Base-by-base conservation (phyloP, 2,113 vertebrate genomes). In the Cavia aperea region DNA sequence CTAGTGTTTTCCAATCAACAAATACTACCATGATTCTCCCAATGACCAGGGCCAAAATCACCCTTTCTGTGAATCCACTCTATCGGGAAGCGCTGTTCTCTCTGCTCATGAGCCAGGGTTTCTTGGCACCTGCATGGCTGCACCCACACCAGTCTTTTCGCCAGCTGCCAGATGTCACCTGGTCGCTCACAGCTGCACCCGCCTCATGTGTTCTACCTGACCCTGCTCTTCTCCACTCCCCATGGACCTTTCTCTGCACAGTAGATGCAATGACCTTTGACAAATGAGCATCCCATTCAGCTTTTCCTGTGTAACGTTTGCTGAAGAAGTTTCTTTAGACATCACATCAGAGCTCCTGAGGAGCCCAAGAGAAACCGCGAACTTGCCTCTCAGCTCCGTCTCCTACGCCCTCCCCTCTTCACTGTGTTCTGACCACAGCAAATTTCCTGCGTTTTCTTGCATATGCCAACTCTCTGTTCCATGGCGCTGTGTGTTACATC, bases 1-100 rank as follows among this genome's bases (percentile, higher is more conserved):
- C 19, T 82, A 13, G 46, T 60, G 72, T 51, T 92, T 95, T n/a
- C n/a, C 81, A 82, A 79, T 77, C 54, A 83, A 65, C 70, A 33
- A 78, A 23, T 31, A 24, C 3, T 75, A 33, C 18, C 29, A 3
- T 83, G 2, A 49, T 68, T 54, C 21, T 51, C 33, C 23, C 3
- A 43, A 10, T 46, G 46, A 39, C 26, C 63, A 46, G 43, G 15
- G 33, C 12, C 51, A 13, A 36, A 82, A 75, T 7, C 5, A 18
- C 78, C 16, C 49, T 21, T 51, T 81, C 90, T 73, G 5, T 77
- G 49, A 82, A 72, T 72, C 13, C 9, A 78, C n/a, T 62, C 23
- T 21, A n/a, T 43, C 31, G 65, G 31, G 39, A 91, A 77, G 29
- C 54, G 26, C 62, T 65, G 7, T 18, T 23, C 5, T 51, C 4